Evolutionary conservation across 1,140 invertebrate species (phyloP), one percentile per base, ranked within the genome.

Genomic region (Oryctes rhinoceros): DNA sequence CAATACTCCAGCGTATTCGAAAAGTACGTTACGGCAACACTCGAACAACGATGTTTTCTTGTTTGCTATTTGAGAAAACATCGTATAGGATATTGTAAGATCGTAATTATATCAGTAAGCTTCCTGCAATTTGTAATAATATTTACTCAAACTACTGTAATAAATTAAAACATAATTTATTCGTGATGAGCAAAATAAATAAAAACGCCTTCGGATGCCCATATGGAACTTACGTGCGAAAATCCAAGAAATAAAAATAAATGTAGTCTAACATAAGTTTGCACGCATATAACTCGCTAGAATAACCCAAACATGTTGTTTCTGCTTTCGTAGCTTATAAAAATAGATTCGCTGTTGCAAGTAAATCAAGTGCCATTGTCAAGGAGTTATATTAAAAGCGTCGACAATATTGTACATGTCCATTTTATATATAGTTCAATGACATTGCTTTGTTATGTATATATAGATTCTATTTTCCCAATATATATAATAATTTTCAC

Each of bases 311-410:
- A 59, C 78, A n/a, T 78, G 20, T 44, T 3, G 49, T 75, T 37
- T 30, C 0, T 44, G 39, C 39, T 44, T 44, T 44, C 39, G 39
- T 44, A 59, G 24, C 48, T 59, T 39, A 79, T 39, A 79, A 59
- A 79, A 71, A 44, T 80, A 48, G 35, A 71, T 53, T 65, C 77
- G 77, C 78, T 37, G 67, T 53, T 6, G 18, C 39, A 78, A 59
- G 30, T 48, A 49, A 35, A 44, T 30, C 53, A 18, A 49, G 37
- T n/a, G 53, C 5, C 77, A 59, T 59, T 78, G 62, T 59, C 76
- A 77, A 18, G n/a, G 24, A 35, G 76, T 77, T 77, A 44, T 79
- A 79, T 78, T 67, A 67, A 79, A 79, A 65, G 78, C 47, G 78
- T 37, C 9, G 5, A 7, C 5, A 44, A 44, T 44, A 44, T 44